Percentiles rank a stretch among this genome's conserved stretches.
These are phyloP conservation scores for Myotis daubentonii DNA, from an alignment of 2,797 vertebrate species.

Conservation along the genomic window DNA sequence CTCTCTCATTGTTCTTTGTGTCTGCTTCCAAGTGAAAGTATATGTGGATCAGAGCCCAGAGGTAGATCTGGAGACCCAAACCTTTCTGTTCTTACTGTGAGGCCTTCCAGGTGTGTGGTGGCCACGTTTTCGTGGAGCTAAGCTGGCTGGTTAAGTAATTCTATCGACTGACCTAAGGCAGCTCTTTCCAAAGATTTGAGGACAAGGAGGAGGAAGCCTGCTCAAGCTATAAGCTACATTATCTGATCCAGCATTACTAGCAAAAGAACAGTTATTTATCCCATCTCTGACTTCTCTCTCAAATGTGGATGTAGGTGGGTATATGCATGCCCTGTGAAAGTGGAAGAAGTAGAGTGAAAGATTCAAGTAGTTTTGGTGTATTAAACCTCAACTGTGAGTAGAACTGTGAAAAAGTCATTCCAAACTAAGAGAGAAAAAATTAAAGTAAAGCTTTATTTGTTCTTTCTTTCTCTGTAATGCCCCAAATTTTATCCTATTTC, in stretches of 20 bases:
- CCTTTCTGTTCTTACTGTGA: not conserved
- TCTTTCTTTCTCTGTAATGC: not conserved
- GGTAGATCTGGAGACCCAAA: not conserved
- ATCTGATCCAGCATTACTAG: not conserved
- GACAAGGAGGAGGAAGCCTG: not conserved
- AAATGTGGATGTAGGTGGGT: not conserved
- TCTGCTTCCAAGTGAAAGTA: not conserved
- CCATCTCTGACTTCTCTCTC: not conserved
- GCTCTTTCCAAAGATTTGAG: not conserved
- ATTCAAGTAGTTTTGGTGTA: not conserved
- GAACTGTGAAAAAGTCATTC: not conserved
- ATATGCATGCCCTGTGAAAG: fast-evolving
- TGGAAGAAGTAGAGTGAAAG: not conserved
- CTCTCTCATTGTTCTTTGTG: not conserved
- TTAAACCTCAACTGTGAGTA: not conserved
- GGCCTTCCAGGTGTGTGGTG: not conserved
- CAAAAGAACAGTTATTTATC: not conserved
- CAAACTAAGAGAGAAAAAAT: not conserved
- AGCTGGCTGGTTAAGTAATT: not conserved
- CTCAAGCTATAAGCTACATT: not conserved
- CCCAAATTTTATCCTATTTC: not conserved
- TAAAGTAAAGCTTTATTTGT: not conserved
- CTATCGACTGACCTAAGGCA: not conserved
- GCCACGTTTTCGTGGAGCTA: not conserved
- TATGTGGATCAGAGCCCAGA: not conserved